Base-by-base conservation (phyloP, 1,140 invertebrate genomes). In the Lordiphosa collinella region DNA sequence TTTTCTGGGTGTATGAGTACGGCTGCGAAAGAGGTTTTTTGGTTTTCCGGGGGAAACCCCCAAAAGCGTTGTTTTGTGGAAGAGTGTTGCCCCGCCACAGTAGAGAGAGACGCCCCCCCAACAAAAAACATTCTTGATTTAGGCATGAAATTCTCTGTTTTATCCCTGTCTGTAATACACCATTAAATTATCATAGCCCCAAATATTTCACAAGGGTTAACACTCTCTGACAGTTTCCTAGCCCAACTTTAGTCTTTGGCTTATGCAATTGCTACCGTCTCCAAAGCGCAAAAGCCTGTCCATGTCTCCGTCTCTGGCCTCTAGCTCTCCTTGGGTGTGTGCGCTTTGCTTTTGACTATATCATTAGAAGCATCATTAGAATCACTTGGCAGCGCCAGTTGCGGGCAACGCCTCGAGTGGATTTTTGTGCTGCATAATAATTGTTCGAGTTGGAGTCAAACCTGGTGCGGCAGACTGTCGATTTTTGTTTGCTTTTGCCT, bases 281-380 rank as follows among this genome's bases (percentile, higher is more conserved):
- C 58, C 55, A 32, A 22, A 47, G 29, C 12, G 31, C 25, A 31
- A 7, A 7, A 47, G 46, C 47, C 44, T 58, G 50, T 55, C 50
- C 43, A 32, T 53, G 29, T 41, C 9, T 34, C 12, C 16, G 43
- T 34, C 22, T 34, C 7, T 8, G 31, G n/a, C 37, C 34, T 46
- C 34, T 9, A 12, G 35, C 41, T 25, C 38, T 48, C 51, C 47
- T 13, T 22, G 36, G 60, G 51, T 48, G 43, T 37, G 49, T 37
- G 66, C 50, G 58, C 78, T 80, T 82, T 56, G 67, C 78, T 80
- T 80, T 80, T 76, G 76, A 80, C 78, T 82, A 84, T 82, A 82
- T 82, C 78, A 82, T 84, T 82, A 82, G 78, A 82, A 82, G 78
- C 79, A 82, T 82, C 78, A 82, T 82, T 84, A 82, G 78, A 82